These are phyloP conservation scores for Graptemys geographica DNA, from an alignment of 2,797 vertebrate species.

Conservation along the genomic window DNA sequence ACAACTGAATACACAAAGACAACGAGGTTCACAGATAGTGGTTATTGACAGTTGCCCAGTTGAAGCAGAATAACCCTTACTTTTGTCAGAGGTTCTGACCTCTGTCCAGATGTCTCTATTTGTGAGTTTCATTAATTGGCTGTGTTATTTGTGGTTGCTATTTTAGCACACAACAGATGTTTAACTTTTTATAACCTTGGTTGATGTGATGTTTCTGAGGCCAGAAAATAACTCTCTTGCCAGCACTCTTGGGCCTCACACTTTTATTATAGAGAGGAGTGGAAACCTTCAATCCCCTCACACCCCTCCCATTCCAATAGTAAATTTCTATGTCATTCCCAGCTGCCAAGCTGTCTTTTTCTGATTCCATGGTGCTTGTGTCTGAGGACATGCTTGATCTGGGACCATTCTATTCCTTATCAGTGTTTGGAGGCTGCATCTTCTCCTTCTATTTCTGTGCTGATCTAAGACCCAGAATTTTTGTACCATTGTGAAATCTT, in stretches of 20 bases:
- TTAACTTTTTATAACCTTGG: not conserved
- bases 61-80: not conserved
- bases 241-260: not conserved
- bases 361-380: not conserved
- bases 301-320: not conserved
- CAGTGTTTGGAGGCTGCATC: not conserved
- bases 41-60: not conserved
- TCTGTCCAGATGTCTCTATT: not conserved
- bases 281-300: not conserved
- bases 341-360: not conserved
- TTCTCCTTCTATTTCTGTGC: not conserved
- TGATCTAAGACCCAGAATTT: not conserved
- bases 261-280: not conserved
- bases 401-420: not conserved
- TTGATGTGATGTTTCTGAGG: not conserved
- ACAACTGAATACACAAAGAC: not conserved
- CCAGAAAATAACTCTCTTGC: not conserved
- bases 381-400: not conserved
- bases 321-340: not conserved
- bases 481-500: not conserved
- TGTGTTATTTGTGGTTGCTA: not conserved
- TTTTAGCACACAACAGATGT: not conserved
- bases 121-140: not conserved
- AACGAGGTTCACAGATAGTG: not conserved
- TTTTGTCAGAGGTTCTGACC: not conserved